Base-by-base conservation (phyloP, 2,797 vertebrate species). In the Coregonus sp. region DNA sequence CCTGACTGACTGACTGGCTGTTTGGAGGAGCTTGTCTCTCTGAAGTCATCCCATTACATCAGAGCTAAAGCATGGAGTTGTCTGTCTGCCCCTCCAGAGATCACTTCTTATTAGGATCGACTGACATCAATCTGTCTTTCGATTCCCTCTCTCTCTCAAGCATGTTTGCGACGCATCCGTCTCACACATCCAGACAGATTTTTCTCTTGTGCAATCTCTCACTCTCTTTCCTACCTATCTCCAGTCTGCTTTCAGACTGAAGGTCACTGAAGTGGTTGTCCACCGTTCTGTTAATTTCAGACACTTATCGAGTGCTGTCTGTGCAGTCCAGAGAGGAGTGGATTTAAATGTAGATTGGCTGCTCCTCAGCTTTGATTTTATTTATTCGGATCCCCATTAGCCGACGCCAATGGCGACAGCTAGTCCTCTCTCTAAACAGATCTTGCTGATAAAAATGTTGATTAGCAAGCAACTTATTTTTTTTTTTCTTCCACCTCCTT, bases 11-110 rank as follows among this genome's bases (percentile, higher is more conserved):
- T 59, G 18, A 59, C 31, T 50, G 40, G n/a, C 69, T 18, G 47
- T 52, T 29, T 72, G 51, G n/a, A 52, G 70, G 14, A 69, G 37
- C 29, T 18, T 72, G 51, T 47, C 68, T 70, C 68, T 50, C 3
- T 25, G 71, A 25, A 47, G 35, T 71, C 40, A 52, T 14, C 51
- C 70, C 70, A 56, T 72, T 52, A 54, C 70, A 72, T 50, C 51
- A 63, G 59, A 63, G 59, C 50, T 31, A 2, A 61, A 72, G 70
- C 65, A 67, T 67, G 14, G 31, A 67, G 25, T 15, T 33, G 65
- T 69, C 66, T 31, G 67, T 47, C 68, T 68, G 66, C 15, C 12
- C 4, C 33, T 35, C 33, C 14, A 68, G 66, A 70, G 37, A 70
- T 47, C 68, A 70, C 68, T 20, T 40, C 16, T 70, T 47, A 70